Conservation (phyloP, 2,888 invertebrate genomes). For the Morpho deidamia region DNA sequence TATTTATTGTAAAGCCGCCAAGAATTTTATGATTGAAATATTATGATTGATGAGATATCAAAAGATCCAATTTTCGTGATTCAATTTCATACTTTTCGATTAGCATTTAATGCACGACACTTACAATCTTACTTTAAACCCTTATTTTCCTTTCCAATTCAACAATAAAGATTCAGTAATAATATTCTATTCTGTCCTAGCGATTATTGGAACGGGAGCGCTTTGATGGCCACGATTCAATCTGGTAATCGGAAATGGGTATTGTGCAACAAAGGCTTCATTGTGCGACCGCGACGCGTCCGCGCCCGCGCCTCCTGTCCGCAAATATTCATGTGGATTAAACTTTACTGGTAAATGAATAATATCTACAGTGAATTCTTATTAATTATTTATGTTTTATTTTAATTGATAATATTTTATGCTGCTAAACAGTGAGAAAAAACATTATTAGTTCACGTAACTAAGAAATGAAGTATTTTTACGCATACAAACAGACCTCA, state of each 20-base stretch:
- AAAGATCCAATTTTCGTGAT: neutral
- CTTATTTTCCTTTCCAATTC: neutral
- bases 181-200: slow-evolving; percentile 35
- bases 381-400: too few relatives aligned
- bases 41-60: neutral
- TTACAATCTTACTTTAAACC: too few relatives aligned
- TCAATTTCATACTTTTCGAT: too few relatives aligned
- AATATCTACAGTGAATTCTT: neutral
- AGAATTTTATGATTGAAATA: too few relatives aligned
- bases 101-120: too few relatives aligned
- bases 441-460: too few relatives aligned
- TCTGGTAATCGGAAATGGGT: slow-evolving; percentile 77
- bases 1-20: too few relatives aligned
- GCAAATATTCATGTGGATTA: slow-evolving; percentile 20
- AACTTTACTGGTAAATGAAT: neutral
- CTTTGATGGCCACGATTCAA: slow-evolving; percentile 70
- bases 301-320: slow-evolving; percentile 15
- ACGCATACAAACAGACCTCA: too few relatives aligned
- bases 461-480: too few relatives aligned
- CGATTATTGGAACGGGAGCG: slow-evolving; percentile 47
- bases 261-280: slow-evolving; percentile 73
- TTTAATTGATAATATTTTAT: too few relatives aligned
- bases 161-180: slow-evolving; percentile 28
- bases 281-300: slow-evolving; percentile 38
- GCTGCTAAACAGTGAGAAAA: too few relatives aligned